Conservation (phyloP, 2,113 vertebrate genomes). For the Cephalophus harveyi region DNA sequence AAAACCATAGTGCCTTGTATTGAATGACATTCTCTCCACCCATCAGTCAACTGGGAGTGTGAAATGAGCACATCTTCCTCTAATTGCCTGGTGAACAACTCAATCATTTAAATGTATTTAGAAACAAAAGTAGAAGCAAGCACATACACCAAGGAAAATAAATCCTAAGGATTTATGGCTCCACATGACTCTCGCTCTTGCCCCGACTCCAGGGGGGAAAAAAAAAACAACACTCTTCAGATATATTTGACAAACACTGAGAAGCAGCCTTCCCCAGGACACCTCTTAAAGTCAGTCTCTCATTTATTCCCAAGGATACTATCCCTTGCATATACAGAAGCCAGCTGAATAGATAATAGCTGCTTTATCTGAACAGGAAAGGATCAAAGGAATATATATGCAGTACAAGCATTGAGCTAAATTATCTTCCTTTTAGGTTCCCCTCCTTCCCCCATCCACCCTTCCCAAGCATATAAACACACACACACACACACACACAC, state of each 20-base stretch:
- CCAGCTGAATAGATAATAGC: conserved; percentile 30
- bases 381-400: conserved; percentile 28
- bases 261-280: neutral
- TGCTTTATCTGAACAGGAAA: conserved; percentile 30
- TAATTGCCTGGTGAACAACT: conserved; percentile 46
- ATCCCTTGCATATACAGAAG: neutral
- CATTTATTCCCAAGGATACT: neutral
- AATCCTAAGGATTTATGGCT: conserved; percentile 22
- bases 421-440: conserved; percentile 17
- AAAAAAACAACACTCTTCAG: neutral
- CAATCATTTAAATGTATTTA: conserved; percentile 38
- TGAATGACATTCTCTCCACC: conserved; percentile 13
- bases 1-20: neutral
- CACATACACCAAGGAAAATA: neutral
- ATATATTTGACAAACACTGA: neutral
- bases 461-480: neutral
- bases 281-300: neutral
- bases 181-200: neutral
- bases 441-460: neutral
- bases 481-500: neutral
- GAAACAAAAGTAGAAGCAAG: conserved; percentile 36
- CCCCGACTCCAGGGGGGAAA: neutral
- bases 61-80: conserved; percentile 47
- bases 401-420: neutral
- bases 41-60: neutral